Evolutionary conservation across 2,797 vertebrate species (phyloP).

Genomic region (Serranus cabrilla): DNA sequence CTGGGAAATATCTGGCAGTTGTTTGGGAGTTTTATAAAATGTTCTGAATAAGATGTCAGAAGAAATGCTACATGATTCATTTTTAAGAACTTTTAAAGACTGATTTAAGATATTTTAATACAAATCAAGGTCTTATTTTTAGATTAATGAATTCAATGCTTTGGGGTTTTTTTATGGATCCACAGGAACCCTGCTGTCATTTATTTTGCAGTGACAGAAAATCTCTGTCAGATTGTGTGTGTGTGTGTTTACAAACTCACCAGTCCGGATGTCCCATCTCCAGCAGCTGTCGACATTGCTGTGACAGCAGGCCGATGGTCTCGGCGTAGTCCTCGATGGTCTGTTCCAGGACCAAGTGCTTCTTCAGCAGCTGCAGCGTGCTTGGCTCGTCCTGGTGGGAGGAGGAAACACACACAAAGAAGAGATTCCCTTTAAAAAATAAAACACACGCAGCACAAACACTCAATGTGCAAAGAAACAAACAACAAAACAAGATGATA

Average conservation of each 20-base stretch:
- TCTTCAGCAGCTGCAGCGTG: conserved; percentile 95
- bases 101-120: no score
- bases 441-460: not conserved
- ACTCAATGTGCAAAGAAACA: not conserved
- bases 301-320: conserved; percentile 93
- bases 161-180: no score
- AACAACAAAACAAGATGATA: not conserved
- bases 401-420: conserved; percentile 4
- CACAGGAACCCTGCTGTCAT: not conserved
- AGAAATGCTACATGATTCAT: no score
- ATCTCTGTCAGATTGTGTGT: not conserved
- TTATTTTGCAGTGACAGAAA: not conserved
- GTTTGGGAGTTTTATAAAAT: no score
- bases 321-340: conserved; percentile 96
- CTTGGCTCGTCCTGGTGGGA: conserved; percentile 92
- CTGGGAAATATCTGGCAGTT: no score
- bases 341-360: conserved; percentile 93
- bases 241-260: conserved; percentile 74
- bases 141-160: no score
- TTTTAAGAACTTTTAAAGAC: no score
- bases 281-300: conserved; percentile 93
- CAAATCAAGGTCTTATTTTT: no score
- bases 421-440: conserved; percentile 3
- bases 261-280: conserved; percentile 94
- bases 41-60: no score